Conservation (phyloP, 1,140 invertebrate species). For the Tetraneura akinire region DNA sequence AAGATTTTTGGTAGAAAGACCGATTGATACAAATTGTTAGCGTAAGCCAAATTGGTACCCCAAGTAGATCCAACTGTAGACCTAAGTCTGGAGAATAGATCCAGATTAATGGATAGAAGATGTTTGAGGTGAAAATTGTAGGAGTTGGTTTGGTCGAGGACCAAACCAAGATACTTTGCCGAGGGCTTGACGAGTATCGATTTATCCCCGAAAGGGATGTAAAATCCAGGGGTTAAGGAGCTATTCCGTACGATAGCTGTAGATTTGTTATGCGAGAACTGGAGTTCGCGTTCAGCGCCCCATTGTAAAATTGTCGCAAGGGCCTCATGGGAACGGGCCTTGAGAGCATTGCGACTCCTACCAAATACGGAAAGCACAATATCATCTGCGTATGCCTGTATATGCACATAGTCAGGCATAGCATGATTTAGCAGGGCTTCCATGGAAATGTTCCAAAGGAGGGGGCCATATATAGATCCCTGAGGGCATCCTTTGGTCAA, state of each 20-base stretch:
- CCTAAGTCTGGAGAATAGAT: background rate
- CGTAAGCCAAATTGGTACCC: background rate
- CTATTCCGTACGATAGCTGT: background rate
- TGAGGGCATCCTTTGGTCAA: too few species aligned
- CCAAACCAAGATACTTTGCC: background rate
- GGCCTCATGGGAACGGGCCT: background rate
- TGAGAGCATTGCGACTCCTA: background rate
- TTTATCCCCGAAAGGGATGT: background rate
- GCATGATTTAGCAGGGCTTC: too few species aligned
- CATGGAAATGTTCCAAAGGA: too few species aligned
- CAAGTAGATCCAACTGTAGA: background rate
- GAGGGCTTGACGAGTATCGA: background rate
- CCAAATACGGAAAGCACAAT: background rate
- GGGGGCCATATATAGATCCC: too few species aligned
- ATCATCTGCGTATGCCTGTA: constrained; percentile 59
- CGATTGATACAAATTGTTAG: too few species aligned
- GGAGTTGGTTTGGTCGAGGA: background rate
- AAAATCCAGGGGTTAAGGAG: background rate
- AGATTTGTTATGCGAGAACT: background rate
- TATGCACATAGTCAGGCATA: constrained; percentile 48
- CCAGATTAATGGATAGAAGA: background rate
- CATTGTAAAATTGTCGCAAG: background rate
- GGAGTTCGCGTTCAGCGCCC: background rate
- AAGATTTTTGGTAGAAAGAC: too few species aligned
- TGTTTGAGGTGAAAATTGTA: background rate